Conservation (phyloP, 92 coral and sea anemone species). For the Porites rus region DNA sequence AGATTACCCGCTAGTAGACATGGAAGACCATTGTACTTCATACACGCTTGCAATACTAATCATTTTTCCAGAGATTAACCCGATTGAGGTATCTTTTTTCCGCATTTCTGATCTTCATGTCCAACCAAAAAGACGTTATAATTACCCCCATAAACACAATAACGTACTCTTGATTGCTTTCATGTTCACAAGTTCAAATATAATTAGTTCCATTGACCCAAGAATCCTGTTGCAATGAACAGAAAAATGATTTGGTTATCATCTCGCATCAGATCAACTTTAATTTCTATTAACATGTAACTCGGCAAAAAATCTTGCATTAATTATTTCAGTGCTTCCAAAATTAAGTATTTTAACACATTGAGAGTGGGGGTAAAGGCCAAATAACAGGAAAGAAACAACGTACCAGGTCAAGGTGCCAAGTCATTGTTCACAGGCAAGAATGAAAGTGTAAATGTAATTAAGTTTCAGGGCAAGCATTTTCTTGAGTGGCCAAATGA, state of each 20-base stretch:
- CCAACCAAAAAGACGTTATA: background rate
- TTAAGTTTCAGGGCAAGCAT: too few relatives aligned
- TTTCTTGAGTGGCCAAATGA: too few relatives aligned
- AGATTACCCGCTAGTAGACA: background rate
- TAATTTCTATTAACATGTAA: background rate
- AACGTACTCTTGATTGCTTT: background rate
- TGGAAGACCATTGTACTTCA: background rate
- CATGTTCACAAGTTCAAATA: background rate
- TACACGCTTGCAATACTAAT: background rate
- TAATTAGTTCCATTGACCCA: constrained; percentile 11
- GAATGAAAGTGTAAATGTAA: too few relatives aligned
- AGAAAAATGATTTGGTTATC: background rate
- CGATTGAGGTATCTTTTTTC: background rate
- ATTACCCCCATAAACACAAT: background rate
- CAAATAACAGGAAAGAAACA: too few relatives aligned
- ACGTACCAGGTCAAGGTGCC: background rate
- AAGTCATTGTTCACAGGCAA: too few relatives aligned
- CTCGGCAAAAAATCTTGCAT: too few relatives aligned
- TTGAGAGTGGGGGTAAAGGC: background rate
- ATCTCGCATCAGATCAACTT: background rate
- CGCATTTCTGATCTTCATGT: background rate
- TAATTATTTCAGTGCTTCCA: background rate
- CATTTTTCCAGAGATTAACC: constrained; percentile 16
- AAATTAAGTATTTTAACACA: constrained; percentile 13
- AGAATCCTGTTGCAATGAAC: background rate